Evolutionary conservation across 2,888 invertebrate species (phyloP).

Genomic region (Baccha elongata): DNA sequence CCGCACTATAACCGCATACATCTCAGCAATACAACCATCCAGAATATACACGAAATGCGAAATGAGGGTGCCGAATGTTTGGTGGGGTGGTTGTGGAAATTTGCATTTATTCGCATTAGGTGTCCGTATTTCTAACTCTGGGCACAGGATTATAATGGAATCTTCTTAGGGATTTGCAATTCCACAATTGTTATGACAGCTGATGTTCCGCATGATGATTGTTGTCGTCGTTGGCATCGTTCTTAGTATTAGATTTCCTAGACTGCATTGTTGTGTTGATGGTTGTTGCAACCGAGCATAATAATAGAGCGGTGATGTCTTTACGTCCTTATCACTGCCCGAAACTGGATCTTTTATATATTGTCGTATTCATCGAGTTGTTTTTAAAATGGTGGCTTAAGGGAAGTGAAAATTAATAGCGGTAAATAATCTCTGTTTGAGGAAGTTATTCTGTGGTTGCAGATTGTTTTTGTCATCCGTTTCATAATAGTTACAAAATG

Average conservation of each 20-base stretch:
- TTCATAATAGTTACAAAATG: too few species aligned
- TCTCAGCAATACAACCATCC: not conserved
- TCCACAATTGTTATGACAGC: slow-evolving; percentile 60
- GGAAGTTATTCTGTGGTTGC: slow-evolving; percentile 6
- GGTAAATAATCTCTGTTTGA: slow-evolving; percentile 9
- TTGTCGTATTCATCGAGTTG: not conserved
- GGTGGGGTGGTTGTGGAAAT: slow-evolving; percentile 21
- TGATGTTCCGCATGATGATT: slow-evolving; percentile 47
- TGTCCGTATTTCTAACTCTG: slow-evolving; percentile 8
- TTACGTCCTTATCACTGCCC: not conserved
- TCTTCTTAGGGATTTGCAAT: slow-evolving; percentile 55
- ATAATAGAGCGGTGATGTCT: not conserved
- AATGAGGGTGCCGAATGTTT: not conserved
- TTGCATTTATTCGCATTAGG: slow-evolving; percentile 48
- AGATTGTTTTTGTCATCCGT: not conserved
- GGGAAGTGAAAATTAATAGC: slow-evolving; percentile 33
- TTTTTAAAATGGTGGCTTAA: slow-evolving; percentile 12
- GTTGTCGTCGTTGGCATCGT: slow-evolving; percentile 18
- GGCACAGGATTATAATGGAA: slow-evolving; percentile 57
- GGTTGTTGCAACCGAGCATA: not conserved
- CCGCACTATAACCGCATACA: not conserved
- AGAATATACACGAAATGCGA: not conserved
- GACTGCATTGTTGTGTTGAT: not conserved
- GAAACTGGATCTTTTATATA: not conserved
- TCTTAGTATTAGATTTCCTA: not conserved